phyloP scores from a whole-genome alignment of 2,113 vertebrate species.

The Halcyon malimbica region DNA sequence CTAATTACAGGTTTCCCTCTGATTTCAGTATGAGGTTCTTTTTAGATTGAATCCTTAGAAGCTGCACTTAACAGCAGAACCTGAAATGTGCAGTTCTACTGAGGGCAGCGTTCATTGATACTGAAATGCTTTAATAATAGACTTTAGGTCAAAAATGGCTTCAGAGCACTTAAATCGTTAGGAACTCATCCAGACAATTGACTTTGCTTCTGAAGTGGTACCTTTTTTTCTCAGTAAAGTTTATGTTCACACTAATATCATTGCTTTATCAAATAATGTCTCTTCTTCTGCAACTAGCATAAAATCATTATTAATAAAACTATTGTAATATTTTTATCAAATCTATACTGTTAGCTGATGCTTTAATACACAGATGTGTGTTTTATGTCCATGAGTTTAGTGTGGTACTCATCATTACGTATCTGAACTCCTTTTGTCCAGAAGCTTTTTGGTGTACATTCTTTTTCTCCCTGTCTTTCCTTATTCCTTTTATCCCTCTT shows the following conservation, averaged over 20 bases:
- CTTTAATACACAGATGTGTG: background rate
- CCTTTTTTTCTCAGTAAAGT: background rate
- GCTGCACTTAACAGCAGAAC: background rate
- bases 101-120: background rate
- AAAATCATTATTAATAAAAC: background rate
- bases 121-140: background rate
- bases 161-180: background rate
- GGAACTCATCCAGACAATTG: background rate
- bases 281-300: background rate
- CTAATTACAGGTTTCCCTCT: constrained; percentile 38
- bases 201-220: background rate
- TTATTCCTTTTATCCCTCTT: background rate
- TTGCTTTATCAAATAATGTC: background rate
- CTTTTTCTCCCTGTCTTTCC: background rate
- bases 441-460: background rate
- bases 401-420: background rate
- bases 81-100: background rate
- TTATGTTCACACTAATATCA: background rate
- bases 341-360: background rate
- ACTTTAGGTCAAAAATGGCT: background rate
- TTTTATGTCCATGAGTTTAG: background rate
- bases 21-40: background rate
- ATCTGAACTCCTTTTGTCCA: background rate
- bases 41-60: background rate
- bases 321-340: background rate